Percentiles rank a stretch among this genome's conserved stretches.
phyloP scores from a whole-genome alignment of 35 echinoderm and acorn worm genomes.

The Anneissia japonica region DNA sequence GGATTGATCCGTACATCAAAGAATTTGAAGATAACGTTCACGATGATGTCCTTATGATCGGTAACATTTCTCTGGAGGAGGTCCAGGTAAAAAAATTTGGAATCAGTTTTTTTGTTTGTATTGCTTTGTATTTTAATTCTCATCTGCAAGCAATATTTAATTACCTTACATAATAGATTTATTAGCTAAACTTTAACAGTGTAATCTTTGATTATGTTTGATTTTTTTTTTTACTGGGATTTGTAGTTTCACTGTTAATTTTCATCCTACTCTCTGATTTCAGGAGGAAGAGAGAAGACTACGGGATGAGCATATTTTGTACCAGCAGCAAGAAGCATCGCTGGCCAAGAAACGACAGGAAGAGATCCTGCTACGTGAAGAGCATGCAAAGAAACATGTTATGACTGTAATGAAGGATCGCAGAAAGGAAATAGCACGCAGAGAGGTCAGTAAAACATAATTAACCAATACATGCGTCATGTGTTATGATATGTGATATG shows the following conservation, averaged over 20 bases:
- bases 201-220: not conserved
- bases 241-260: too few species aligned
- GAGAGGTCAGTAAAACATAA: constrained; percentile 59
- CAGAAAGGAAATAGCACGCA: constrained; percentile 64
- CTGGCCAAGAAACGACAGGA: constrained; percentile 74
- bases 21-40: constrained; percentile 80
- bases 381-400: constrained; percentile 74
- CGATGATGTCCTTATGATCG: constrained; percentile 98
- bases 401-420: constrained; percentile 83
- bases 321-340: constrained; percentile 88
- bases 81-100: constrained; percentile 60
- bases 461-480: too few species aligned
- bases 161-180: not conserved
- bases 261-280: too few species aligned
- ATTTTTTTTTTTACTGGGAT: too few species aligned
- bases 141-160: too few species aligned
- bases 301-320: constrained; percentile 92
- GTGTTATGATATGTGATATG: too few species aligned
- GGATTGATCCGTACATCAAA: constrained; percentile 78
- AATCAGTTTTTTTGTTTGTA: not conserved
- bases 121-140: not conserved
- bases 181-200: not conserved
- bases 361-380: constrained; percentile 69
- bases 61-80: constrained; percentile 94
- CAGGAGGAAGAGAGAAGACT: constrained; percentile 87